Conservation (phyloP, 2,797 vertebrate species). For the Pampus argenteus region DNA sequence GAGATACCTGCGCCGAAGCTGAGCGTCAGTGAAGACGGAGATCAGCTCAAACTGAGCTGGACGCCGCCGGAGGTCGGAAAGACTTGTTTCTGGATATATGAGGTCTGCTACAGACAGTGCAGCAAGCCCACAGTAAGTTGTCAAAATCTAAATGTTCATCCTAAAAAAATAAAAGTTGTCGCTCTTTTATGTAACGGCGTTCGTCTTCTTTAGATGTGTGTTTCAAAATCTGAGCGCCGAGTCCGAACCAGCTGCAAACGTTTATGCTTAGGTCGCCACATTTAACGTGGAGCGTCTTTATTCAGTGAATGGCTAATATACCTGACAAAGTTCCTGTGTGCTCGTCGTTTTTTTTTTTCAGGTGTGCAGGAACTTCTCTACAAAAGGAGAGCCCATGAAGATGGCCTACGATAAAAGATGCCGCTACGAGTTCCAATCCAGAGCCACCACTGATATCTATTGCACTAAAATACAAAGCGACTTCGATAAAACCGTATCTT, state of each 20-base stretch:
- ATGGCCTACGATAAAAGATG: conserved; percentile 42
- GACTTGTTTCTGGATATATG: rapidly evolving
- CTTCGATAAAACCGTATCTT: background rate
- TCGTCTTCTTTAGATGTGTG: background rate
- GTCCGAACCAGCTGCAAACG: background rate
- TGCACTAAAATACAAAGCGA: rapidly evolving
- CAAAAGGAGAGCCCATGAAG: rapidly evolving
- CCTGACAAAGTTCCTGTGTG: background rate
- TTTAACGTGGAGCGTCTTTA: background rate
- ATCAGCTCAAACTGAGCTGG: conserved; percentile 3
- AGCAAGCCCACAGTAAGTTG: background rate
- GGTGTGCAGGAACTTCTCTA: rapidly evolving
- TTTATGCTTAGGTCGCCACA: background rate
- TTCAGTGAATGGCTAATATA: background rate
- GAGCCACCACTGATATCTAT: rapidly evolving
- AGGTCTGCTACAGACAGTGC: conserved; percentile 46
- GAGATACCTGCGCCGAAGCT: conserved; percentile 27
- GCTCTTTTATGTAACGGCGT: background rate
- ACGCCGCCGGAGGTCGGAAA: rapidly evolving
- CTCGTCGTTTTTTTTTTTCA: background rate
- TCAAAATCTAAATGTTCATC: background rate
- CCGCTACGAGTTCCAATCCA: conserved; percentile 44
- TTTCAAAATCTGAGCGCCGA: too few relatives aligned
- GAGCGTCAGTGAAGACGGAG: background rate
- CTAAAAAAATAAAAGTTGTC: background rate